Evolutionary conservation across 1,140 invertebrate genomes (phyloP).

Genomic region (Brachionus angularis): DNA sequence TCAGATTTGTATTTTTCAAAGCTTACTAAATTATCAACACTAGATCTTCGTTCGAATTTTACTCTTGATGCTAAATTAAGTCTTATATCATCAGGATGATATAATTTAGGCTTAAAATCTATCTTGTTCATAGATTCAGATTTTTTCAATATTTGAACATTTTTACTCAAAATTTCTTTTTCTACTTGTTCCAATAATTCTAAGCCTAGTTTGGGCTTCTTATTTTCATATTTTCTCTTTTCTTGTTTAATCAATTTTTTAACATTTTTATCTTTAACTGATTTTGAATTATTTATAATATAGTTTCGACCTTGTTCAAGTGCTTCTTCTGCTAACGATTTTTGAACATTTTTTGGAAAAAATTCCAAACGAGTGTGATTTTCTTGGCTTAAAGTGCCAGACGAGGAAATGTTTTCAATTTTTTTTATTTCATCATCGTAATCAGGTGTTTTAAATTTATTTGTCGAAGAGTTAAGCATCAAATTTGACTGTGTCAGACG

Average conservation of each 20-base stretch:
- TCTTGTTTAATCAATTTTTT: background rate
- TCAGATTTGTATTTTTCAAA: background rate
- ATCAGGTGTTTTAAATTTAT: background rate
- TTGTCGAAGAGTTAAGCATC: background rate
- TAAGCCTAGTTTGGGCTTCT: background rate
- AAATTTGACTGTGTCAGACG: background rate
- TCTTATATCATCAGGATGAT: background rate
- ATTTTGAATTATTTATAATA: background rate
- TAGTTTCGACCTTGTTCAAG: conserved; percentile 29
- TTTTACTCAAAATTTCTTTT: background rate
- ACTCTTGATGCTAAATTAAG: background rate
- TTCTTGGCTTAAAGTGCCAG: background rate
- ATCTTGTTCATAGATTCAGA: background rate
- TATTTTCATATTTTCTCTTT: no score
- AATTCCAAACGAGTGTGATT: background rate
- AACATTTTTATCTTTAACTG: background rate
- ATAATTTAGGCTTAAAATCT: conserved; percentile 13
- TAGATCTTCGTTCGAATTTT: background rate
- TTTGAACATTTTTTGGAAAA: conserved; percentile 8
- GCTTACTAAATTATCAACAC: background rate
- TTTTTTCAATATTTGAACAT: background rate
- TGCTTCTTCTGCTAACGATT: conserved; percentile 9
- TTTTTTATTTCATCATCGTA: background rate
- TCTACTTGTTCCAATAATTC: conserved; percentile 26
- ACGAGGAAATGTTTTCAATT: background rate